Conservation (phyloP, 2,797 vertebrate genomes). For the Aselliscus stoliczkanus region DNA sequence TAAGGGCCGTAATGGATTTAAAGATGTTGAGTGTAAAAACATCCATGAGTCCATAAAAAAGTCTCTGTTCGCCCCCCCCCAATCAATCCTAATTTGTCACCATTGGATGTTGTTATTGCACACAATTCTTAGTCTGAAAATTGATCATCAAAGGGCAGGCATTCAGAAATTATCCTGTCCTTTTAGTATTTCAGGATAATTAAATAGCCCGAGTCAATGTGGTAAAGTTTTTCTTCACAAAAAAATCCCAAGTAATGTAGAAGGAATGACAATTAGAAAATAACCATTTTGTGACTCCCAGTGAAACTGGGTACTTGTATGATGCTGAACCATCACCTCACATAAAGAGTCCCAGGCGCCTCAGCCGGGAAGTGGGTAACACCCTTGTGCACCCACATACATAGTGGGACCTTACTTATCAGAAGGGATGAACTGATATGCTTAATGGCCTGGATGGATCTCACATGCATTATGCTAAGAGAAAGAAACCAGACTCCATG, state of each 20-base stretch:
- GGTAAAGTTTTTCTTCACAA: neutral
- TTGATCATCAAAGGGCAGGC: neutral
- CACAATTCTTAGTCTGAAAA: neutral
- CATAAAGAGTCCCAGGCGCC: neutral
- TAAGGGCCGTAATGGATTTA: neutral
- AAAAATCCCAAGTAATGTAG: neutral
- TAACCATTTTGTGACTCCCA: neutral
- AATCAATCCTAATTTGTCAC: neutral
- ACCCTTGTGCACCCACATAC: neutral
- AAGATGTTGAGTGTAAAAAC: neutral
- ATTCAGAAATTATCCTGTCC: neutral
- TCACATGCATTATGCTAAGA: neutral
- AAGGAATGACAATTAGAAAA: neutral
- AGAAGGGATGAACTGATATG: neutral
- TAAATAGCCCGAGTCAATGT: neutral
- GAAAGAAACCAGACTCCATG: too few relatives aligned
- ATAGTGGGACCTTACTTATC: neutral
- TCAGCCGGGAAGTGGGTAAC: neutral
- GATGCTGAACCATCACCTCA: neutral
- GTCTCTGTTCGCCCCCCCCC: too few relatives aligned
- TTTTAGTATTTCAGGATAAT: neutral
- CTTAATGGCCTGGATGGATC: neutral
- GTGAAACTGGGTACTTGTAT: neutral
- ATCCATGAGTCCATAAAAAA: neutral
- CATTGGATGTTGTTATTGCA: neutral